These are phyloP conservation scores for Sus cebifrons DNA, from an alignment of 2,797 vertebrate genomes.

Conservation along the genomic window DNA sequence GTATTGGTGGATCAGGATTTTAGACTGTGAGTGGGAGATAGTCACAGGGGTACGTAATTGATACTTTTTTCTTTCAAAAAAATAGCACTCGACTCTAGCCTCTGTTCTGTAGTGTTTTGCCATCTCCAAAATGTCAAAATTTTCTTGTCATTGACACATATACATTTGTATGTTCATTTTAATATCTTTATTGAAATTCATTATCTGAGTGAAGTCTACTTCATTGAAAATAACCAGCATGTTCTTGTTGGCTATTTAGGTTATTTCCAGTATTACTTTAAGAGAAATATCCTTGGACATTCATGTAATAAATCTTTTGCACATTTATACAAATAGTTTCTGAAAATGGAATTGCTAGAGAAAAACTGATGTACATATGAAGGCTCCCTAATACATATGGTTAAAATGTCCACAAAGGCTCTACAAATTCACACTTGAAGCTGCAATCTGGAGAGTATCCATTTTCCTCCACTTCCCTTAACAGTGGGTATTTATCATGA, in stretches of 20 bases:
- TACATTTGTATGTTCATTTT: neutral
- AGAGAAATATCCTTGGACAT: neutral
- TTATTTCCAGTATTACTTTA: neutral
- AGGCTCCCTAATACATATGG: neutral
- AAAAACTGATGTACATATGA: neutral
- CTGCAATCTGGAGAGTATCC: neutral
- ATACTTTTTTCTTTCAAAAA: neutral
- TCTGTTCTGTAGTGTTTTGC: neutral
- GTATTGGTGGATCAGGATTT: too few species aligned
- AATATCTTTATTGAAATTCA: neutral
- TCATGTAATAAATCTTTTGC: neutral
- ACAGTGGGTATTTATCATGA: neutral
- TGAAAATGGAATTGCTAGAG: neutral
- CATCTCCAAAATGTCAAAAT: neutral
- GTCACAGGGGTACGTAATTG: too few species aligned
- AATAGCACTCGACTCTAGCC: neutral
- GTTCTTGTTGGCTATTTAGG: neutral
- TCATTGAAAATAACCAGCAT: neutral
- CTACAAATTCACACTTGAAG: neutral
- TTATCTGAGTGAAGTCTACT: neutral
- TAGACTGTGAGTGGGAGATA: neutral
- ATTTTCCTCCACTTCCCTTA: neutral
- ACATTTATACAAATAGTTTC: neutral
- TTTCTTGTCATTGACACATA: neutral
- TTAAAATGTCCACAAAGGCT: neutral